Percentiles rank a stretch among this genome's conserved stretches.
These are phyloP conservation scores for Neelides sp. DNA, from an alignment of 1,140 invertebrate genomes.

Conservation along the genomic window DNA sequence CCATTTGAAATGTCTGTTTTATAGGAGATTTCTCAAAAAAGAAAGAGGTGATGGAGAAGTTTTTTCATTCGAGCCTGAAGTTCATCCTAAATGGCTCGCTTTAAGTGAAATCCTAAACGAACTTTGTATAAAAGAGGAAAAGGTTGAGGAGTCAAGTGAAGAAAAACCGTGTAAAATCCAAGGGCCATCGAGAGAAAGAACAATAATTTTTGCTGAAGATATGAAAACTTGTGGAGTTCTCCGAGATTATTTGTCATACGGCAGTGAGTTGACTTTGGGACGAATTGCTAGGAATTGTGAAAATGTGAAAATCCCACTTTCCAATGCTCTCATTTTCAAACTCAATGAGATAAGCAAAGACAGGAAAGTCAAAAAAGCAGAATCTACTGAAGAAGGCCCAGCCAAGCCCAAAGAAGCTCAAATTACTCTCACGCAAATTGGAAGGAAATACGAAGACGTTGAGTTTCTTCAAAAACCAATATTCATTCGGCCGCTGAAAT, in stretches of 20 bases:
- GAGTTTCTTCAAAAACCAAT: constrained; percentile 44
- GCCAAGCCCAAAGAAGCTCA: constrained; percentile 20
- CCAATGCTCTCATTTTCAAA: constrained; percentile 17
- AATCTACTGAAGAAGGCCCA: constrained; percentile 27
- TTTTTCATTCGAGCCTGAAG: constrained; percentile 63
- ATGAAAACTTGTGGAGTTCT: constrained; percentile 66
- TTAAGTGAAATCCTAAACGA: constrained; percentile 67
- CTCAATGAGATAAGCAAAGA: constrained; percentile 31
- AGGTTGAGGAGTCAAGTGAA: constrained; percentile 41
- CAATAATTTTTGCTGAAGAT: constrained; percentile 74
- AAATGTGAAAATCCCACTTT: constrained; percentile 31
- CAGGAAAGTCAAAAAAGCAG: constrained; percentile 29
- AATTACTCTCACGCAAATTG: constrained; percentile 35
- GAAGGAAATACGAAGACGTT: constrained; percentile 29
- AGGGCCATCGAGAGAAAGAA: constrained; percentile 47
- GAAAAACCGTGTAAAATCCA: no score
- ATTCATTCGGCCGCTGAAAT: constrained; percentile 62
- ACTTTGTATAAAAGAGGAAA: constrained; percentile 44
- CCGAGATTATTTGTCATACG: constrained; percentile 35
- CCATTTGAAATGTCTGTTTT: no score
- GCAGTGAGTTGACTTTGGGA: constrained; percentile 44
- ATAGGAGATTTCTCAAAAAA: constrained; percentile 20
- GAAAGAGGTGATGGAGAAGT: constrained; percentile 16
- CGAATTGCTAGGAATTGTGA: constrained; percentile 38
- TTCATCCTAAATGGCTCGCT: constrained; percentile 78